Percentiles rank a stretch among this genome's conserved stretches.
Evolutionary conservation across 2,888 invertebrate genomes (phyloP).

Genomic region (Nebria brevicollis): DNA sequence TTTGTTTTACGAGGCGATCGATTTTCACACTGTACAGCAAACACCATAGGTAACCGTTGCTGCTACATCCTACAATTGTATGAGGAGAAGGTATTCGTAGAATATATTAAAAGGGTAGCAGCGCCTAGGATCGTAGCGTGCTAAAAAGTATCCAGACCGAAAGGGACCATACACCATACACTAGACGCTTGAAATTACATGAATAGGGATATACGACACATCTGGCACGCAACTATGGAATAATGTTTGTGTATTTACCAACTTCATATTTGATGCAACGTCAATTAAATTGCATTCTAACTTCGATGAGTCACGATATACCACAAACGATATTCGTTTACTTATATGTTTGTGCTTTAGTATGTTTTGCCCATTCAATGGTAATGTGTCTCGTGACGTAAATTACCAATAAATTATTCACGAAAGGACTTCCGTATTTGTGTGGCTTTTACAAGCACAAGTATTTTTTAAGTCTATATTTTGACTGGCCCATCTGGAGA

Average conservation of each 20-base stretch:
- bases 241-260: constrained; percentile 14
- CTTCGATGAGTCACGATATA: constrained; percentile 18
- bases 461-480: too few relatives aligned
- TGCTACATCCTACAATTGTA: neutral
- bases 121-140: neutral
- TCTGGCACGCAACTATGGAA: constrained; percentile 1
- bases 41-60: neutral
- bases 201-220: neutral
- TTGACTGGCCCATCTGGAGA: too few relatives aligned
- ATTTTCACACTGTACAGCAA: neutral
- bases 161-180: neutral
- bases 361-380: constrained; percentile 10
- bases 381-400: constrained; percentile 4
- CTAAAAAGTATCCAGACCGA: neutral
- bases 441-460: neutral
- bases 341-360: neutral
- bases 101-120: neutral
- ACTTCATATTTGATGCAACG: constrained; percentile 33
- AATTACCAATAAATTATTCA: constrained; percentile 12
- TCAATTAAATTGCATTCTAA: constrained; percentile 32
- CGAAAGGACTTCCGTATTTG: neutral
- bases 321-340: neutral
- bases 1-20: neutral
- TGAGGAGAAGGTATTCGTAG: neutral
- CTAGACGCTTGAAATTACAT: neutral